Conservation (phyloP, 1,140 invertebrate genomes). For the Hypsibius dujardini region DNA sequence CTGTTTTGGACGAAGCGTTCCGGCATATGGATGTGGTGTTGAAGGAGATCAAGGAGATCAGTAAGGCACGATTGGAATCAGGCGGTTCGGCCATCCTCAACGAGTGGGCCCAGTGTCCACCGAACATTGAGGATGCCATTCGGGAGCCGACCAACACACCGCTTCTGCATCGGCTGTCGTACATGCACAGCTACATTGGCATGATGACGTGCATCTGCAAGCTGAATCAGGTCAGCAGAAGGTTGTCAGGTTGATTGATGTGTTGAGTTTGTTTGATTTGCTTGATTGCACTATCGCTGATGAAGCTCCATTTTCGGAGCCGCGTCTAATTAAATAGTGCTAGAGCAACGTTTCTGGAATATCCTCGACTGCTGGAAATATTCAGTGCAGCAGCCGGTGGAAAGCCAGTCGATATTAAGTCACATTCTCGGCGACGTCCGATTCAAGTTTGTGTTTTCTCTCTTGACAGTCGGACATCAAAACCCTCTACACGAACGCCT, state of each 20-base stretch:
- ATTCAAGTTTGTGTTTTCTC: conserved; percentile 8
- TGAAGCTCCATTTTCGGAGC: no score
- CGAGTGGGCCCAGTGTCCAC: not conserved
- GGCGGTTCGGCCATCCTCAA: conserved; percentile 8
- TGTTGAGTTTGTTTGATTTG: no score
- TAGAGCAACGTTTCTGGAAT: no score
- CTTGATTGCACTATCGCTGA: no score
- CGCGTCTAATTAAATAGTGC: no score
- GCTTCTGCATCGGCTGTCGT: conserved; percentile 9
- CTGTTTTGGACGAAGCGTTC: conserved; percentile 3
- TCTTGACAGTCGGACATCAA: conserved; percentile 51
- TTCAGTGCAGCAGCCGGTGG: no score
- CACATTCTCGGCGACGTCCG: conserved; percentile 17
- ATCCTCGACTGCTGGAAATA: no score
- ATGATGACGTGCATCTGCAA: conserved; percentile 12
- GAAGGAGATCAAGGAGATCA: not conserved
- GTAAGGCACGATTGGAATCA: not conserved
- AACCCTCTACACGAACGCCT: conserved; percentile 56
- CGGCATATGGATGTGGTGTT: not conserved
- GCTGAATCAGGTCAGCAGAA: not conserved
- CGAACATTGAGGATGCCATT: conserved; percentile 1
- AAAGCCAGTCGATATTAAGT: no score
- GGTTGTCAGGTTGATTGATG: no score
- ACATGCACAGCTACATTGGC: conserved; percentile 16
- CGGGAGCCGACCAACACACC: not conserved